Conservation (phyloP, 2,888 invertebrate species). For the Melanostoma mellinum region DNA sequence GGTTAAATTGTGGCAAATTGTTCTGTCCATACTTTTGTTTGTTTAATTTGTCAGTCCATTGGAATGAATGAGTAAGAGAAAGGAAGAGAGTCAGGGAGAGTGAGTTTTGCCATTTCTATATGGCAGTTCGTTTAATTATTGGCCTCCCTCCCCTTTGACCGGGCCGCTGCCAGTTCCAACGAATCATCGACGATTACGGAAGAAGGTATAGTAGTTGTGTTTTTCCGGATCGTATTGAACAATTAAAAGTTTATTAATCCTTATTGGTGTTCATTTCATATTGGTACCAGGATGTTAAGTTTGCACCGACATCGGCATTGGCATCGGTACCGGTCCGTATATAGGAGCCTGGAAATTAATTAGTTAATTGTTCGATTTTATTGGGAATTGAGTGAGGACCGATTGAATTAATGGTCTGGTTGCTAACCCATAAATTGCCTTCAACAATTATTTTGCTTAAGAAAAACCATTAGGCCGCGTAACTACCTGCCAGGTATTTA, state of each 20-base stretch:
- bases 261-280: slow-evolving; percentile 68
- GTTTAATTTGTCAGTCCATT: slow-evolving; percentile 70
- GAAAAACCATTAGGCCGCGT: neutral
- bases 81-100: neutral
- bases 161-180: slow-evolving; percentile 13
- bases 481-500: neutral
- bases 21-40: slow-evolving; percentile 67
- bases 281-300: slow-evolving; percentile 36
- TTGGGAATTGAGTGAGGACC: slow-evolving; percentile 55
- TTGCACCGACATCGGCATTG: slow-evolving; percentile 4
- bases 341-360: slow-evolving; percentile 43
- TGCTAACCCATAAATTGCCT: slow-evolving; percentile 38
- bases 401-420: slow-evolving; percentile 52
- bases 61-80: slow-evolving; percentile 24
- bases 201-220: slow-evolving; percentile 35
- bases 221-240: slow-evolving; percentile 63
- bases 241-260: slow-evolving; percentile 71
- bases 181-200: slow-evolving; percentile 40
- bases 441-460: slow-evolving; percentile 6
- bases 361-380: slow-evolving; percentile 66
- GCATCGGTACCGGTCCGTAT: neutral
- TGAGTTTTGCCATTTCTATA: slow-evolving; percentile 38
- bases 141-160: slow-evolving; percentile 7
- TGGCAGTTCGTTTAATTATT: slow-evolving; percentile 68
- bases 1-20: slow-evolving; percentile 69